Evolutionary conservation across 2,797 vertebrate genomes (phyloP).

Genomic region (Enteromius thamalakanensis): DNA sequence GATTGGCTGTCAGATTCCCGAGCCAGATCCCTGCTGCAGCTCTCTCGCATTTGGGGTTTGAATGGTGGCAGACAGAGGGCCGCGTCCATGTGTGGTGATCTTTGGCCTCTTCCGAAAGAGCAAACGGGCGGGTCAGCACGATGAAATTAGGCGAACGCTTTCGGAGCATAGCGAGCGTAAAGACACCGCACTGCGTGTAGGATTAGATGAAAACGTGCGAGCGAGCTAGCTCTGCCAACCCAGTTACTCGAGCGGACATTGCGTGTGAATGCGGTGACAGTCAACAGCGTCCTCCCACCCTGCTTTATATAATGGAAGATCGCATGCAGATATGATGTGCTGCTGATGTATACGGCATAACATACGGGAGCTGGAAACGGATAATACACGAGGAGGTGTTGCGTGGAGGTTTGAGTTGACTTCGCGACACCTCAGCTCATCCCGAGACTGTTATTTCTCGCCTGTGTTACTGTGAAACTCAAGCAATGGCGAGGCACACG

Average conservation of each 20-base stretch:
- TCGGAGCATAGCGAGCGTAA: slow-evolving; percentile 56
- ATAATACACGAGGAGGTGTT: slow-evolving; percentile 5
- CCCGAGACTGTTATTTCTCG: slow-evolving; percentile 32
- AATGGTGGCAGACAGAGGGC: slow-evolving; percentile 51
- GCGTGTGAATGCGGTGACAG: slow-evolving; percentile 70
- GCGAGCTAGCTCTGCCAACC: slow-evolving; percentile 48
- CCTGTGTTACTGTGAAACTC: slow-evolving; percentile 39
- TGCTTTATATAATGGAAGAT: slow-evolving; percentile 50
- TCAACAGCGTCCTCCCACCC: slow-evolving; percentile 53
- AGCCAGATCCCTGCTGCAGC: slow-evolving; percentile 63
- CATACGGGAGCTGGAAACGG: slow-evolving; percentile 14
- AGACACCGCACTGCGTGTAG: slow-evolving; percentile 60
- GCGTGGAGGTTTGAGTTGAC: background rate
- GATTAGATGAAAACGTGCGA: background rate
- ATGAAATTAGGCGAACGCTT: slow-evolving; percentile 68
- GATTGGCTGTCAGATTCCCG: slow-evolving; percentile 67
- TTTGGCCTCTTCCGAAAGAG: slow-evolving; percentile 15
- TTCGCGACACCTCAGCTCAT: slow-evolving; percentile 10
- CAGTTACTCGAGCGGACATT: slow-evolving; percentile 63
- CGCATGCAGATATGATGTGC: slow-evolving; percentile 35
- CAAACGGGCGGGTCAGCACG: slow-evolving; percentile 47
- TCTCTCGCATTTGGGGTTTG: slow-evolving; percentile 60
- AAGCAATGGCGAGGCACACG: slow-evolving; percentile 51
- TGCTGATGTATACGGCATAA: background rate
- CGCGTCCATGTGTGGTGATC: slow-evolving; percentile 58